Evolutionary conservation across 2,797 vertebrate genomes (phyloP).

Genomic region (Nyctalus aviator): DNA sequence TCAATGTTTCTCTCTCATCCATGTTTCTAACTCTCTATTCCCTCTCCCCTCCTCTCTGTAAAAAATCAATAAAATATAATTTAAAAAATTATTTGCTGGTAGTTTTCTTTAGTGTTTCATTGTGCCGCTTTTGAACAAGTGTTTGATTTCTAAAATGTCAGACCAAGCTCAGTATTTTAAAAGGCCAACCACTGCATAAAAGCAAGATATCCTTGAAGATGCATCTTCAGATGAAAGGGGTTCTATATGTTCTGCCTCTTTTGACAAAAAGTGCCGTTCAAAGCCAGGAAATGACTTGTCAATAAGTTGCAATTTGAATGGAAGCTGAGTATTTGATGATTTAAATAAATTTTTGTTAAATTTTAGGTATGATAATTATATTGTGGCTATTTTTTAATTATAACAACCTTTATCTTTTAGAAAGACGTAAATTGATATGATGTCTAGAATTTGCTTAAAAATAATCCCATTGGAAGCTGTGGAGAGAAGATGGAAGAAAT

Average conservation of each 20-base stretch:
- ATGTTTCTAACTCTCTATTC: no score
- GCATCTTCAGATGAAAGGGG: background rate
- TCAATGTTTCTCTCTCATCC: no score
- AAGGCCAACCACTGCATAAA: background rate
- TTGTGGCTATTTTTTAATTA: background rate
- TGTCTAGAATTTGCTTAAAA: constrained; percentile 14
- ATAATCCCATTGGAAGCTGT: background rate
- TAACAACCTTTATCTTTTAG: background rate
- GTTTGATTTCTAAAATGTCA: constrained; percentile 36
- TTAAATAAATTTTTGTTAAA: background rate
- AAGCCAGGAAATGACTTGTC: background rate
- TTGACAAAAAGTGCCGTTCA: background rate
- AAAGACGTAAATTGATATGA: background rate
- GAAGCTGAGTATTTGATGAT: background rate
- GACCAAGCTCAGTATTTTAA: background rate
- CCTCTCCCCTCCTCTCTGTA: no score
- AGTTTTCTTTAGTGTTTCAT: background rate
- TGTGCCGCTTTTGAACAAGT: background rate
- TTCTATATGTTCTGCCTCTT: background rate
- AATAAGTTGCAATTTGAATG: background rate
- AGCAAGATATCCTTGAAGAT: background rate
- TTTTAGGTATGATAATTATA: background rate
- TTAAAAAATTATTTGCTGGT: background rate
- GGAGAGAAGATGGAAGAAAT: background rate
- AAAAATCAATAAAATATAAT: no score